Evolutionary conservation across 2,113 vertebrate species (phyloP), one percentile per base, ranked within the genome.

Genomic region (Ranitomeya imitator): DNA sequence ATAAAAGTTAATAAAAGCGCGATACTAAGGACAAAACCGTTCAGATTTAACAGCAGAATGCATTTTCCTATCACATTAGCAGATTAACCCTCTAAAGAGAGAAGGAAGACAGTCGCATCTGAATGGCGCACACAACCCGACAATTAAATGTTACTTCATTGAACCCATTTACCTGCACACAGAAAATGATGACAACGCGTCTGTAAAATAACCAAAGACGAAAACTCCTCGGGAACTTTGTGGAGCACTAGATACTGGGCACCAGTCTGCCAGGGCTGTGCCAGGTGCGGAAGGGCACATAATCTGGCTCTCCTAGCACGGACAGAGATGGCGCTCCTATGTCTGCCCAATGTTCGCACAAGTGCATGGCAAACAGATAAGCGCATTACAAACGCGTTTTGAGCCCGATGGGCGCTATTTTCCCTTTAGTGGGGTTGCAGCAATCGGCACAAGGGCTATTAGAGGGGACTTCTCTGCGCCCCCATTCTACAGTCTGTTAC

Each of bases 361-460:
- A 89, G 91, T 90, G 92, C 92, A 93, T 93, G 92, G 90, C 91
- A 92, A 90, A 92, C 92, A 92, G 91, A 91, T 91, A 90, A 93
- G 73, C 87, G 90, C 82, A 91, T 90, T 90, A 93, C 92, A 93
- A 92, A 92, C 87, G 91, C 85, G 90, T 93, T 92, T 93, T 92
- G 91, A 92, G 91, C 93, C 92, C 91, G 92, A 93, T 93, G 92
- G 92, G 91, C 88, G 89, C 91, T 90, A 92, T 93, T 92, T 92
- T 92, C 90, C 88, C 83, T 92, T 87, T 91, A 90, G 88, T 57
- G 92, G 78, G 71, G 93, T 93, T 91, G 91, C 91, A 89, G 87
- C 76, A 89, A 91, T 59, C 71, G 87, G 59, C 65, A 79, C 87
- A 90, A 91, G 87, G 83, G 90, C 90, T 86, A 92, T 91, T 89